Conservation (phyloP, 2,888 invertebrate genomes). For the Dysmachus trigonus region DNA sequence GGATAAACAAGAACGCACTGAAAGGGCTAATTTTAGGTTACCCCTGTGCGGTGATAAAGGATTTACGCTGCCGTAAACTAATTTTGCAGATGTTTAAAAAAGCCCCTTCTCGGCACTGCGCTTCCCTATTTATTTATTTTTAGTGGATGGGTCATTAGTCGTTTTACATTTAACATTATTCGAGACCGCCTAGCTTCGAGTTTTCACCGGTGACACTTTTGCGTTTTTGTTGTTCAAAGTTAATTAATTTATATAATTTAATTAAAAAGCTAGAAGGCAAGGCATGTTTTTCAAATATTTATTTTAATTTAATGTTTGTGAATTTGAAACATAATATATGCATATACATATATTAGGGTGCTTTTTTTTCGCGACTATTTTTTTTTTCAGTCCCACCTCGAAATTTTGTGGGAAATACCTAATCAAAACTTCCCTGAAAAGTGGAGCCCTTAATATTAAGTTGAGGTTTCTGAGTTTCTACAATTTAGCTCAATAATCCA, state of each 20-base stretch:
- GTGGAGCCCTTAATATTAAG: too few species aligned
- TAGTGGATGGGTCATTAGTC: constrained; percentile 8
- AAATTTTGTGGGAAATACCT: too few species aligned
- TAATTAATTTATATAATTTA: background rate
- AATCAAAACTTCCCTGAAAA: too few species aligned
- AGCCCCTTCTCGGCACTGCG: constrained; percentile 32
- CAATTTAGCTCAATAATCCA: too few species aligned
- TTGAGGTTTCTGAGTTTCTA: too few species aligned
- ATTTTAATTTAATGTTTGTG: too few species aligned
- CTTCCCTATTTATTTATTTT: constrained; percentile 27
- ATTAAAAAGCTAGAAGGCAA: background rate
- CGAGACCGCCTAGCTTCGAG: background rate
- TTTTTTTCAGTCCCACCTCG: too few species aligned
- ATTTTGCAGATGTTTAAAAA: constrained; percentile 53
- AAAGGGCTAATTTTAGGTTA: constrained; percentile 53
- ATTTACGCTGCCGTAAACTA: constrained; percentile 52
- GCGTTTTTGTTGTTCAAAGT: background rate
- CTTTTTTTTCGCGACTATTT: too few species aligned
- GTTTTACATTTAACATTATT: background rate
- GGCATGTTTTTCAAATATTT: too few species aligned
- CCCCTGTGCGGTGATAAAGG: constrained; percentile 52
- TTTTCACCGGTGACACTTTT: background rate
- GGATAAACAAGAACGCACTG: constrained; percentile 51
- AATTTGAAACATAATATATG: too few species aligned
- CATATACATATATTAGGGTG: too few species aligned